Percentiles rank a stretch among this genome's conserved stretches.
Evolutionary conservation across 1,140 invertebrate genomes (phyloP).

Genomic region (Sycophaga agraensis): DNA sequence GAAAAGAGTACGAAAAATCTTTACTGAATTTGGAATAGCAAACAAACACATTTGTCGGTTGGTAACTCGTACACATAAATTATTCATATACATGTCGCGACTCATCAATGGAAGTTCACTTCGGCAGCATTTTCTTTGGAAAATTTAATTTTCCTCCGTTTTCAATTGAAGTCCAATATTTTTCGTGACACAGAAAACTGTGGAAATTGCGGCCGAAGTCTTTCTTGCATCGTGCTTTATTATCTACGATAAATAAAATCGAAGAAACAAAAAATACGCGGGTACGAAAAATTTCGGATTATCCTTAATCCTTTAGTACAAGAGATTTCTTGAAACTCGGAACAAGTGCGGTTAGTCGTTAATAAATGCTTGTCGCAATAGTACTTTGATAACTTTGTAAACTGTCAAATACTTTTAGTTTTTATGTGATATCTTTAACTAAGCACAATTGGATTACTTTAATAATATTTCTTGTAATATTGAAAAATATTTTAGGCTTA

Average conservation of each 20-base stretch:
- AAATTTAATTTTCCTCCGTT: neutral
- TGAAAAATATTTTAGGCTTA: no score
- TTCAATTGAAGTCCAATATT: neutral
- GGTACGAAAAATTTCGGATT: neutral
- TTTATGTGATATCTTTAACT: no score
- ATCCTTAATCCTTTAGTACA: neutral
- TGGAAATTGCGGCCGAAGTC: neutral
- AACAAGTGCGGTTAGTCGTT: neutral
- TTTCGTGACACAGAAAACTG: neutral
- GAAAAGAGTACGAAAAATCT: no score
- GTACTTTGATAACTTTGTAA: neutral
- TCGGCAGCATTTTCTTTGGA: neutral
- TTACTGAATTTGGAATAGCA: slow-evolving; percentile 15
- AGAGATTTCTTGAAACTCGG: slow-evolving; percentile 4
- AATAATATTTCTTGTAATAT: no score
- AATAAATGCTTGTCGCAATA: neutral
- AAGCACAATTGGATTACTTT: no score
- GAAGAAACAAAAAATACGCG: slow-evolving; percentile 1
- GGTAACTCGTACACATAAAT: slow-evolving; percentile 39
- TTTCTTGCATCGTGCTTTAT: neutral
- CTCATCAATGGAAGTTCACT: slow-evolving; percentile 8
- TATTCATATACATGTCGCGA: slow-evolving; percentile 8
- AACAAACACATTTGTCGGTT: slow-evolving; percentile 21
- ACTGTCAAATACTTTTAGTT: no score
- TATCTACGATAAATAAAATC: neutral